Percentiles rank a stretch among this genome's conserved stretches.
These are phyloP conservation scores for Prenolepis imparis DNA, from an alignment of 2,888 invertebrate species.

Conservation along the genomic window DNA sequence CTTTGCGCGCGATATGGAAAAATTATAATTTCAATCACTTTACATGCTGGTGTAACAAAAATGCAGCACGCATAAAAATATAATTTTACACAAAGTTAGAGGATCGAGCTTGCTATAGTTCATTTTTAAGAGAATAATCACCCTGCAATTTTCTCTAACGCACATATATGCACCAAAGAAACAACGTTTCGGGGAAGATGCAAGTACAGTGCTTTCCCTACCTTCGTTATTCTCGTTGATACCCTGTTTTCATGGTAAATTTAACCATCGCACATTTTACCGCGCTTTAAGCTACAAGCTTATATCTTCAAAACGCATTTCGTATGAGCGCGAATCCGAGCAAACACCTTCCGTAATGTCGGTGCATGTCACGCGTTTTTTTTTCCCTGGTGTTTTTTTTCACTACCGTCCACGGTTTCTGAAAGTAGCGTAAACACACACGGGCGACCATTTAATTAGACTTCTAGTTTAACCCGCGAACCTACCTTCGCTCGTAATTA, in stretches of 20 bases:
- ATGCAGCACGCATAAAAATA: neutral
- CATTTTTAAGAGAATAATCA: conserved; percentile 12
- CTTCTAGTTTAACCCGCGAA: conserved; percentile 61
- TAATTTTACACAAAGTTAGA: neutral
- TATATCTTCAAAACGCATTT: conserved; percentile 13
- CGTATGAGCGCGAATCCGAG: conserved; percentile 22
- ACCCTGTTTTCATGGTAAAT: conserved; percentile 30
- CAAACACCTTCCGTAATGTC: neutral
- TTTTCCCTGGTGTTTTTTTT: neutral
- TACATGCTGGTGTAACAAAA: neutral
- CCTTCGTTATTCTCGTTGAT: neutral
- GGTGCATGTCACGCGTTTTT: conserved; percentile 6
- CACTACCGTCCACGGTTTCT: neutral
- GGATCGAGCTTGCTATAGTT: neutral
- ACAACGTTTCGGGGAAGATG: neutral
- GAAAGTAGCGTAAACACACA: conserved; percentile 53
- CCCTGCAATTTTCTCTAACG: neutral
- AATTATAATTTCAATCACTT: conserved; percentile 27
- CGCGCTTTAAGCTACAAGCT: conserved; percentile 40
- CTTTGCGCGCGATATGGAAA: neutral
- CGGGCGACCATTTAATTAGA: conserved; percentile 72
- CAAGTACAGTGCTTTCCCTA: neutral
- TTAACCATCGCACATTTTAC: conserved; percentile 37
- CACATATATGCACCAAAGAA: neutral
- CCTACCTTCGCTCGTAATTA: conserved; percentile 73